phyloP scores from a whole-genome alignment of 2,113 vertebrate genomes.

The Petrocephalus zakoni region DNA sequence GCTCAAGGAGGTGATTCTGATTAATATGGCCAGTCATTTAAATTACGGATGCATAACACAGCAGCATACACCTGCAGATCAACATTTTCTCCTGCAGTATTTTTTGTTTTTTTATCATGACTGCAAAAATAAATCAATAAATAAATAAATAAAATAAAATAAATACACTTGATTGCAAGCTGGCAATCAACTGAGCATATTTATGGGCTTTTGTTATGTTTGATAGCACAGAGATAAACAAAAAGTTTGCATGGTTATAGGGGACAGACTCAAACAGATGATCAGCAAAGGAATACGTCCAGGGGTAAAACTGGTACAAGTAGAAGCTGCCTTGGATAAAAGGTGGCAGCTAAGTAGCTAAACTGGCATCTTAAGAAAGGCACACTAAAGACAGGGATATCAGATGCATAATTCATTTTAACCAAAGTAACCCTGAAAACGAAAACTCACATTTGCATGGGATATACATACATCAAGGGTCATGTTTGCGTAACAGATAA shows the following conservation, averaged over 20 bases:
- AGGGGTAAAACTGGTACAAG: background rate
- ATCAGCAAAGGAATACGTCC: background rate
- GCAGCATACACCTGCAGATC: background rate
- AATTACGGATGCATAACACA: background rate
- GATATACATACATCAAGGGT: slow-evolving; percentile 1
- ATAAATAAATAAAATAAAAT: no score
- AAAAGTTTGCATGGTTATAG: background rate
- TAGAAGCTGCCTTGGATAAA: background rate
- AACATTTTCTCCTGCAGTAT: background rate
- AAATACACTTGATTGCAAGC: background rate
- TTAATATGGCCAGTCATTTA: background rate
- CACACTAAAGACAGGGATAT: background rate
- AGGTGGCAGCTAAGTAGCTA: background rate
- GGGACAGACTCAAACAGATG: background rate
- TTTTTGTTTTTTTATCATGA: background rate
- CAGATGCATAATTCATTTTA: background rate
- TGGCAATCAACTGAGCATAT: background rate
- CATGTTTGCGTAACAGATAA: background rate
- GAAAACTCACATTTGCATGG: background rate
- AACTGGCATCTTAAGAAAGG: background rate
- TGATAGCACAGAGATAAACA: background rate
- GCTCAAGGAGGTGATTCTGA: background rate
- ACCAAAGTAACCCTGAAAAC: background rate
- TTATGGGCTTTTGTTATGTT: background rate
- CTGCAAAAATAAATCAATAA: background rate